phyloP scores from a whole-genome alignment of 2,888 invertebrate species.

The Willowsia nigromaculata region DNA sequence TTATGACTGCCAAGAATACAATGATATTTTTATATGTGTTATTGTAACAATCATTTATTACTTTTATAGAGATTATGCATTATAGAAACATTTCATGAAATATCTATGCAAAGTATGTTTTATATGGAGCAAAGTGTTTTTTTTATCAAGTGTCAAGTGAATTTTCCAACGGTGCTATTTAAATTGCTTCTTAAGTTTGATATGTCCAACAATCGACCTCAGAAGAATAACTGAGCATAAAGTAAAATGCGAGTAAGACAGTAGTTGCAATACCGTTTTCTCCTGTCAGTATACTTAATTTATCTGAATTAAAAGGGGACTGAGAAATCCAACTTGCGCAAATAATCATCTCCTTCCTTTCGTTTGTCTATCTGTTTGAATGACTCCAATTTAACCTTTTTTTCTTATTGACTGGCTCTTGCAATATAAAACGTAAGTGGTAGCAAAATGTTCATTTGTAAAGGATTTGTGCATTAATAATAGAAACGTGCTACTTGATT shows the following conservation, averaged over 20 bases:
- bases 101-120: not conserved
- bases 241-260: slow-evolving; percentile 50
- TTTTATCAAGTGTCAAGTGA: slow-evolving; percentile 44
- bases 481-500: slow-evolving; percentile 29
- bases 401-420: not conserved
- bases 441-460: not conserved
- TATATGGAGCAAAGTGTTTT: slow-evolving; percentile 32
- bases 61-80: not conserved
- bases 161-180: slow-evolving; percentile 1
- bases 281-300: slow-evolving; percentile 59
- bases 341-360: not conserved
- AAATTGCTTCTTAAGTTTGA: slow-evolving; percentile 14
- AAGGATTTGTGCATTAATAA: no score
- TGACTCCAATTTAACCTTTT: slow-evolving; percentile 56
- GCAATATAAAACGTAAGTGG: not conserved
- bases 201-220: not conserved
- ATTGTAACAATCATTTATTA: not conserved
- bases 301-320: slow-evolving; percentile 61
- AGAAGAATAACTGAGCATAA: slow-evolving; percentile 5
- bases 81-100: not conserved
- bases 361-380: slow-evolving; percentile 11
- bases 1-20: not conserved
- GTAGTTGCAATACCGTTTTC: slow-evolving; percentile 59
- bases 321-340: slow-evolving; percentile 28
- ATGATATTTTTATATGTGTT: slow-evolving; percentile 29